Evolutionary conservation across 2,797 vertebrate species (phyloP).

Genomic region (Lemur catta): DNA sequence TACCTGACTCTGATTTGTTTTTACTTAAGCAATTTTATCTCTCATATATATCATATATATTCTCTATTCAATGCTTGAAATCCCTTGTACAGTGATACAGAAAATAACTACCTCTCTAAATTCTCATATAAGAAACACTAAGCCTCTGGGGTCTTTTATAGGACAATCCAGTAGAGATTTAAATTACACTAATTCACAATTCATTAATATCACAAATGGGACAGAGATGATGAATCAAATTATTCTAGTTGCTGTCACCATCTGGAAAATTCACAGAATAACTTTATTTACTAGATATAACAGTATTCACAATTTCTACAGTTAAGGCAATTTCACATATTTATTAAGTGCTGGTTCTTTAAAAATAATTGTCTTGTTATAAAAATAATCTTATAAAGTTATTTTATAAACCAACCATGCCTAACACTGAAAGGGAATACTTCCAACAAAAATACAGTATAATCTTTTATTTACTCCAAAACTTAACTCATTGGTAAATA

Average conservation of each 20-base stretch:
- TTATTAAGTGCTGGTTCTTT: conserved; percentile 40
- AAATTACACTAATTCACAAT: conserved; percentile 52
- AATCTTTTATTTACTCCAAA: conserved; percentile 43
- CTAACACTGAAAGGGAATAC: conserved; percentile 17
- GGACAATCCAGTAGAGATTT: neutral
- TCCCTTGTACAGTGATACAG: neutral
- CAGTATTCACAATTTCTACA: neutral
- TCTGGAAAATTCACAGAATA: conserved; percentile 54
- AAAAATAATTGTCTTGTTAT: neutral
- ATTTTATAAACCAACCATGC: conserved; percentile 39
- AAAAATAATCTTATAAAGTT: conserved; percentile 25
- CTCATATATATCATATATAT: neutral
- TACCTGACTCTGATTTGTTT: neutral
- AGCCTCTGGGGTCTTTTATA: neutral
- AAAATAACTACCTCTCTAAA: conserved; percentile 39
- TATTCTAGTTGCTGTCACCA: conserved; percentile 37
- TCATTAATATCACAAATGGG: conserved; percentile 46
- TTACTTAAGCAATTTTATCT: conserved; percentile 13
- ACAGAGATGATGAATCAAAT: conserved; percentile 58
- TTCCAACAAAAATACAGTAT: conserved; percentile 48
- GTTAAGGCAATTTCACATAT: neutral
- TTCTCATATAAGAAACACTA: conserved; percentile 4
- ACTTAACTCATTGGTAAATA: conserved; percentile 39
- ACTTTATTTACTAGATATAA: conserved; percentile 44
- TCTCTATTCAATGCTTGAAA: neutral